A percentile compares a stretch with the other conserved stretches of the same genome.
Conservation (phyloP, 2,888 invertebrate species). For the Thera obeliscata region DNA sequence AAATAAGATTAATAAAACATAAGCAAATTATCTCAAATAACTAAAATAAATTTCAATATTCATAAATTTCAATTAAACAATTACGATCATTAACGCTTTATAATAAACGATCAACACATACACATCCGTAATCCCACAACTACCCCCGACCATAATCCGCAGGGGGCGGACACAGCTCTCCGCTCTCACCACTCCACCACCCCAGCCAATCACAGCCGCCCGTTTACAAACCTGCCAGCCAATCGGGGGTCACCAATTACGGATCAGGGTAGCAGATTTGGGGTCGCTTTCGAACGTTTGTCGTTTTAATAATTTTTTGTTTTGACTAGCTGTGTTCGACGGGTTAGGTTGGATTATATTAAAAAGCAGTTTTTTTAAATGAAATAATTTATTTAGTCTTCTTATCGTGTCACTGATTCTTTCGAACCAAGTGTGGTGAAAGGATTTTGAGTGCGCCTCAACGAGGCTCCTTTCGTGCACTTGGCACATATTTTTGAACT, state of each 20-base stretch:
- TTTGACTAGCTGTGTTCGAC: constrained; percentile 10
- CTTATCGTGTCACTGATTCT: too few species aligned
- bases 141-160: constrained; percentile 65
- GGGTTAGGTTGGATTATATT: background rate
- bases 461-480: too few species aligned
- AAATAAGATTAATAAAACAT: too few species aligned
- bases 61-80: constrained; percentile 14
- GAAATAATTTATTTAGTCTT: too few species aligned
- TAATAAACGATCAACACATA: constrained; percentile 14
- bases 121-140: constrained; percentile 42
- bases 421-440: too few species aligned
- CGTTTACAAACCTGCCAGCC: constrained; percentile 60
- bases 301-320: constrained; percentile 49
- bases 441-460: too few species aligned
- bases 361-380: too few species aligned
- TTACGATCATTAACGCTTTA: constrained; percentile 32
- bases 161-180: constrained; percentile 52
- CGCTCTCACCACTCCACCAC: constrained; percentile 29
- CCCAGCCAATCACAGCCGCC: constrained; percentile 56
- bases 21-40: too few species aligned
- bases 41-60: too few species aligned
- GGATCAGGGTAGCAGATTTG: constrained; percentile 74
- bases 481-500: too few species aligned
- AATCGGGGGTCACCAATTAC: constrained; percentile 70
- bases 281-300: constrained; percentile 73